A percentile compares a stretch with the other conserved stretches of the same genome.
These are phyloP conservation scores for Campylomormyrus tamandua DNA, from an alignment of 2,113 vertebrate genomes.

Conservation along the genomic window DNA sequence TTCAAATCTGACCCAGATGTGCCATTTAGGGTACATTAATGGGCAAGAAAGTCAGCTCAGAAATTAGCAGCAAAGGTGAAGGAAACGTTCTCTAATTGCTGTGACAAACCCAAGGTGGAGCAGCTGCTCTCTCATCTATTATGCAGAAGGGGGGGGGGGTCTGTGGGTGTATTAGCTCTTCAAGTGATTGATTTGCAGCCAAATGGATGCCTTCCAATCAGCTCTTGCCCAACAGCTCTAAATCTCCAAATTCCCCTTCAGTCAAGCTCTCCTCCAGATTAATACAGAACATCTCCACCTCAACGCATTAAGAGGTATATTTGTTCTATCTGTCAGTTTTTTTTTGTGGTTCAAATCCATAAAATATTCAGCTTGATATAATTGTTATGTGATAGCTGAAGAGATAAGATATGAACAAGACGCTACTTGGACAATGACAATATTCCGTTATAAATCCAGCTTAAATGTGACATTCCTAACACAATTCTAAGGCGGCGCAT, in stretches of 20 bases:
- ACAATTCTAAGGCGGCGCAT: background rate
- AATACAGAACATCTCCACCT: background rate
- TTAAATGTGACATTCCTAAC: background rate
- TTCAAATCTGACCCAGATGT: background rate
- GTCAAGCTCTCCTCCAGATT: background rate
- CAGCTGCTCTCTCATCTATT: conserved; percentile 12
- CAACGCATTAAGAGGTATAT: background rate
- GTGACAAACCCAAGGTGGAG: background rate
- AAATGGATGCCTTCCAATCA: background rate
- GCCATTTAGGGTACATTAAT: background rate
- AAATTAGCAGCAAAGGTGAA: background rate
- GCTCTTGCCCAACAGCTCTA: background rate
- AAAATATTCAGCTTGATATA: background rate
- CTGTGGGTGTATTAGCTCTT: background rate
- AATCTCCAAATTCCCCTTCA: background rate
- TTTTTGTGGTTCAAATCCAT: background rate
- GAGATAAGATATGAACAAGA: background rate
- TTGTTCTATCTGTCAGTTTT: background rate
- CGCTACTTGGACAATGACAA: background rate
- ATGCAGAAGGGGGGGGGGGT: background rate
- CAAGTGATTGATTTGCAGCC: background rate
- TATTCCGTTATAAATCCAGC: background rate
- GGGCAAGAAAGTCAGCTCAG: background rate
- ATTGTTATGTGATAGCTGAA: background rate
- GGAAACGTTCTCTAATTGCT: background rate